Conservation (phyloP, 1,140 invertebrate species). For the Adoxophyes honmai region DNA sequence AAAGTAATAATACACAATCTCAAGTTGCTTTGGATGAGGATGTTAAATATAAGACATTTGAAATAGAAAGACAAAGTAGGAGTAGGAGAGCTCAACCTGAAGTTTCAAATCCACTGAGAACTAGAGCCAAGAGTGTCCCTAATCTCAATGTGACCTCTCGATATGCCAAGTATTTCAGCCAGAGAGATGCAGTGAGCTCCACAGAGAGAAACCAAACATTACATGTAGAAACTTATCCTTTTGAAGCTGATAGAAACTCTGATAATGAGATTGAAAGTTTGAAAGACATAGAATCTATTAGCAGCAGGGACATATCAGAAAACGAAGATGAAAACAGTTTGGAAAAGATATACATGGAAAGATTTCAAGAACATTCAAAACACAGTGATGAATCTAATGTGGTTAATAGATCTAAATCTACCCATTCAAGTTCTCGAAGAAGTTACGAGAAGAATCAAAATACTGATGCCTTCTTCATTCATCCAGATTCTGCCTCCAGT, state of each 20-base stretch:
- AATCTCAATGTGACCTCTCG: slow-evolving; percentile 69
- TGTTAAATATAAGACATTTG: slow-evolving; percentile 59
- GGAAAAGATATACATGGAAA: slow-evolving; percentile 64
- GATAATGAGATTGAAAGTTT: slow-evolving; percentile 30
- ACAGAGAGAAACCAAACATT: slow-evolving; percentile 34
- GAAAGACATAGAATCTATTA: slow-evolving; percentile 20
- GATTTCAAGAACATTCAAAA: slow-evolving; percentile 49
- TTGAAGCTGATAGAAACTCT: slow-evolving; percentile 22
- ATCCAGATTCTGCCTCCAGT: slow-evolving; percentile 19
- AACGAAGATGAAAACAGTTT: slow-evolving; percentile 57
- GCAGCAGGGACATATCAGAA: slow-evolving; percentile 26
- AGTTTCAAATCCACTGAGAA: slow-evolving; percentile 34
- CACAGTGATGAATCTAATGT: slow-evolving; percentile 18
- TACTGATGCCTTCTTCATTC: slow-evolving; percentile 42
- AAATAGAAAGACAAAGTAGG: slow-evolving; percentile 61
- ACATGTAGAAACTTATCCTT: slow-evolving; percentile 18
- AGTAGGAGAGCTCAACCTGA: slow-evolving; percentile 32
- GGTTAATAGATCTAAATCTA: slow-evolving; percentile 30
- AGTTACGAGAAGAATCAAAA: slow-evolving; percentile 23
- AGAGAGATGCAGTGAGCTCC: slow-evolving; percentile 62
- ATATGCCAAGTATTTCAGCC: slow-evolving; percentile 75
- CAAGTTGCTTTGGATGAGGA: slow-evolving; percentile 48
- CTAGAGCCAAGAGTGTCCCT: slow-evolving; percentile 72
- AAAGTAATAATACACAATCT: slow-evolving; percentile 40
- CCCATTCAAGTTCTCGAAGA: slow-evolving; percentile 22